These are phyloP conservation scores for Phalloptychus januarius DNA, from an alignment of 2,797 vertebrate genomes.

Conservation along the genomic window DNA sequence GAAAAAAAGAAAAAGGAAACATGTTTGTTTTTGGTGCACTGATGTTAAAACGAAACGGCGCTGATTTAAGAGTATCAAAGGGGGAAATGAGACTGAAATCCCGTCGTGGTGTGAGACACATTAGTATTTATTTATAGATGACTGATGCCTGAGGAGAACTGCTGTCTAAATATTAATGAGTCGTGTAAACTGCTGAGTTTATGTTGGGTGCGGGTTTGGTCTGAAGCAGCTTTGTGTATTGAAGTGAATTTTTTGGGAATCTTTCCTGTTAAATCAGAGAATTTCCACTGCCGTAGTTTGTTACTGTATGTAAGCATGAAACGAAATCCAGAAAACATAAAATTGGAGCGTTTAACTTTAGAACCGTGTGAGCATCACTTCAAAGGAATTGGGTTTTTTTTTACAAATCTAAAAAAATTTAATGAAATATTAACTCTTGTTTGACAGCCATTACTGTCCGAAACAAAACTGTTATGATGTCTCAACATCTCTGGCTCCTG, in stretches of 20 bases:
- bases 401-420: background rate
- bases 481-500: background rate
- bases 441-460: too few relatives aligned
- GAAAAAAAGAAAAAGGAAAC: conserved; percentile 7
- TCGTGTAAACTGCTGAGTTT: conserved; percentile 16
- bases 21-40: conserved; percentile 27
- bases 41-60: conserved; percentile 27
- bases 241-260: background rate
- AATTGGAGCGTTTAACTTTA: background rate
- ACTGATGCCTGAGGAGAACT: conserved; percentile 36
- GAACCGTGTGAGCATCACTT: background rate
- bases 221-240: conserved; percentile 7
- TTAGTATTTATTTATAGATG: conserved; percentile 47
- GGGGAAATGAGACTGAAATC: conserved; percentile 39
- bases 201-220: conserved; percentile 27
- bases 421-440: background rate
- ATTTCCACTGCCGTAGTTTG: background rate
- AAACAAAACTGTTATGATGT: too few relatives aligned
- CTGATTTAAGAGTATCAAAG: conserved; percentile 55
- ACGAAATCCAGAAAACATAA: background rate
- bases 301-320: background rate
- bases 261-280: background rate
- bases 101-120: conserved; percentile 32
- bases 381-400: background rate
- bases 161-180: conserved; percentile 39